phyloP scores from a whole-genome alignment of 2,888 invertebrate genomes.

The Thera obeliscata region DNA sequence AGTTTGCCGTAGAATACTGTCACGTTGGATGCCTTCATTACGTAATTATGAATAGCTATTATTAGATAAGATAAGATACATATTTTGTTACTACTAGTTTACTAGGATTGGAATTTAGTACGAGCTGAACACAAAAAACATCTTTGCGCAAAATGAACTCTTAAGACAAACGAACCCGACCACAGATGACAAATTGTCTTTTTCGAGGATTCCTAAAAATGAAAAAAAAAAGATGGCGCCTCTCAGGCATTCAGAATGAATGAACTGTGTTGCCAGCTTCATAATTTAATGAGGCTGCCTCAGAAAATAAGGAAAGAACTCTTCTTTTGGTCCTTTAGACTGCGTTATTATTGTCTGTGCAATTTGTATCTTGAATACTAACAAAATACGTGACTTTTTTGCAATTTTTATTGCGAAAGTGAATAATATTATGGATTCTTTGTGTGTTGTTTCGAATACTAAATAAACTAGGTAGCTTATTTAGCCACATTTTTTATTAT shows the following conservation, averaged over 20 bases:
- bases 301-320: conserved; percentile 16
- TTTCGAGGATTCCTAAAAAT: conserved; percentile 11
- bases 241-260: conserved; percentile 22
- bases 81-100: too few species aligned
- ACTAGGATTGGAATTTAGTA: too few species aligned
- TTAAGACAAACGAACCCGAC: neutral
- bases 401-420: conserved; percentile 4
- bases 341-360: conserved; percentile 23
- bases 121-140: neutral
- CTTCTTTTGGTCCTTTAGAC: conserved; percentile 20
- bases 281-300: conserved; percentile 38
- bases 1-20: neutral
- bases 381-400: conserved; percentile 15
- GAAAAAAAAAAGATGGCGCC: conserved; percentile 26
- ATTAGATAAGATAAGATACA: too few species aligned
- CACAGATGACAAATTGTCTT: conserved; percentile 11
- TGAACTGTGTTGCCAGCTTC: conserved; percentile 38
- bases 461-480: too few species aligned
- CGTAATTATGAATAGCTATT: too few species aligned
- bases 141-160: neutral
- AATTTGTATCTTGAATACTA: conserved; percentile 28
- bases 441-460: neutral
- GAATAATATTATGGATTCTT: conserved; percentile 1
- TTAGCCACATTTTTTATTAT: too few species aligned
- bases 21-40: neutral